phyloP scores from a whole-genome alignment of 2,888 invertebrate species.

The Heliothis peltigera region DNA sequence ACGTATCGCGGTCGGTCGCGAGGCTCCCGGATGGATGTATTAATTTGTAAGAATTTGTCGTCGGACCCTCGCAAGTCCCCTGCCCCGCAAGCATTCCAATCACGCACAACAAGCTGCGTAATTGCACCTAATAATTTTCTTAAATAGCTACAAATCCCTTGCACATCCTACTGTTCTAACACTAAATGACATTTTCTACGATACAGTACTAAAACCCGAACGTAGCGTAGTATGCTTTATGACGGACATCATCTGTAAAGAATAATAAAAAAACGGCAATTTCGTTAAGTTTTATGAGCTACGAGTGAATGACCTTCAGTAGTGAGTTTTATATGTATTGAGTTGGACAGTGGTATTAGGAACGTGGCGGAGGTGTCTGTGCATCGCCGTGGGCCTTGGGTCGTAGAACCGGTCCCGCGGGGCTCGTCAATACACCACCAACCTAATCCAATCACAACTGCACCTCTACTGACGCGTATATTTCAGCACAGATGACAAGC shows the following conservation, averaged over 20 bases:
- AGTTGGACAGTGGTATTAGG: constrained; percentile 76
- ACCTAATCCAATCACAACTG: constrained; percentile 92
- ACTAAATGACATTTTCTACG: constrained; percentile 38
- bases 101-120: constrained; percentile 89
- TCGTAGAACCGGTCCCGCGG: constrained; percentile 82
- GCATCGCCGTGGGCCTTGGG: constrained; percentile 77
- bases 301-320: constrained; percentile 70
- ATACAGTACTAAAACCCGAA: constrained; percentile 55
- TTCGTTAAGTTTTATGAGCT: constrained; percentile 72
- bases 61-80: constrained; percentile 82
- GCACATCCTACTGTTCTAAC: constrained; percentile 49
- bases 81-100: constrained; percentile 83
- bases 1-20: constrained; percentile 83
- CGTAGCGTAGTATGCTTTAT: constrained; percentile 59
- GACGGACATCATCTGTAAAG: constrained; percentile 67
- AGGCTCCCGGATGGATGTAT: constrained; percentile 86
- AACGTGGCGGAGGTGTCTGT: constrained; percentile 76
- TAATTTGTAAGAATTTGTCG: constrained; percentile 90
- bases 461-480: constrained; percentile 64
- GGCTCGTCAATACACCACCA: constrained; percentile 90
- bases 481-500: constrained; percentile 34
- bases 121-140: constrained; percentile 90
- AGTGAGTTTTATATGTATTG: constrained; percentile 79
- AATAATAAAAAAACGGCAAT: constrained; percentile 71
- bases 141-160: constrained; percentile 79